Evolutionary conservation across 2,113 vertebrate genomes (phyloP), one percentile per base, ranked within the genome.

Genomic region (Anoplopoma fimbria): DNA sequence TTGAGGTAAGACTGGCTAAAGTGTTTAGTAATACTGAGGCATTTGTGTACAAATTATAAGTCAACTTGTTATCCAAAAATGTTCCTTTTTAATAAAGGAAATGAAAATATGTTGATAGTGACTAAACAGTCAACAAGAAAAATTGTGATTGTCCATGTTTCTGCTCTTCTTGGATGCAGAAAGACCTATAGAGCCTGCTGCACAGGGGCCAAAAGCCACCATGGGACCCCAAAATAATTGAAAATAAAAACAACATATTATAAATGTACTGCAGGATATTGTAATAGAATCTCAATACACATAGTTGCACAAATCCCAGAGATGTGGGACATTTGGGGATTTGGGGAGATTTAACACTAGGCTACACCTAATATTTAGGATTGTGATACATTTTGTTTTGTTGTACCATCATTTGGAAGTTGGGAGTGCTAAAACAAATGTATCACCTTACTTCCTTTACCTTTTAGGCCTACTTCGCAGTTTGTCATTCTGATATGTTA

Each of bases 101-200:
- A 53, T 71, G 40, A 77, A 80, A 70, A 65, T 5, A 57, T 71
- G 38, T 23, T 31, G 8, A 23, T 13, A 65, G 45, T 79, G 73
- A 86, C 61, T 79, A 36, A 47, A 25, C 13, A 21, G 13, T 55
- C 23, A 55, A 25, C 51, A 71, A 75, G 36, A 58, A 51, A 61
- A 63, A 33, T 60, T 0, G 60, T 21, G 71, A 42, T 29, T 73
- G 25, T 34, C 8, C 0, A 25, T 10, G 23, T 27, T 36, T 36
- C 36, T n/a, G 4, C 9, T 40, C 1, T 38, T 49, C 25, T 3
- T 15, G 9, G 29, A 65, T 23, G 29, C 36, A 72, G 38, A 27
- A 42, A 58, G 10, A 57, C 5, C 6, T 15, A 7, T 31, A 31
- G 9, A 69, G 17, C 6, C 27, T n/a, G 6, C 42, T 8, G 12